Evolutionary conservation across 2,113 vertebrate genomes (phyloP), one percentile per base, ranked within the genome.

Genomic region (Prunella fulvescens): DNA sequence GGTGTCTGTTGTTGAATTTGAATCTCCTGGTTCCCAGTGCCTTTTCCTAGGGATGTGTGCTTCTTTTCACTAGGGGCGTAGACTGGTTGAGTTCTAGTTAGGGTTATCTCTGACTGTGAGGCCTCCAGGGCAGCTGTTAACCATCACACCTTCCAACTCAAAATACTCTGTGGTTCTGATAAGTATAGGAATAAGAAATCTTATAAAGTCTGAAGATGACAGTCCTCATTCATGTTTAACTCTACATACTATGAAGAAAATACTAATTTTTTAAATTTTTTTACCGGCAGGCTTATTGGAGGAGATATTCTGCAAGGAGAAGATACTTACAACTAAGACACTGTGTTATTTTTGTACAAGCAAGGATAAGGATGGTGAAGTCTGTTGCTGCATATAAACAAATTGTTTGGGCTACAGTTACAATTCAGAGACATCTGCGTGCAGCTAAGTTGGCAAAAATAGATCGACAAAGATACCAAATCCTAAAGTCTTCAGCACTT

Each of bases 361-460:
- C 98, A 39, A 97, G 97, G 53, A 97, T 98, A 97, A 97, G 98
- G 79, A 99, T 98, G 98, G 97, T 96, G 78, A 97, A 97, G 56
- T 97, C 98, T 18, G 92, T 96, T 26, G 33, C 93, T 23, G 92
- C 97, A 67, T 99, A 98, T 42, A 96, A 93, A 51, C 96, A 20
- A 54, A 92, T 97, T 54, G 53, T 78, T 64, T 92, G 97, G 97
- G 99, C 98, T 14, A 54, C 95, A 15, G 31, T 97, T 42, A 97
- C 97, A 71, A 95, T 99, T 92, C 99, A 99, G 96, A 97, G 76
- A 57, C 86, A n/a, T 72, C 97, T 96, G 42, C 96, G 95, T 69
- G 98, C 98, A 20, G 56, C 37, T 62, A 93, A 94, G 44, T 40
- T 97, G 71, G 96, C 97, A 35, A 98, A 93, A 92, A 93, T 77